Evolutionary conservation across 1,140 invertebrate genomes (phyloP), one percentile per base, ranked within the genome.

Genomic region (Gonatopus flavifemur): DNA sequence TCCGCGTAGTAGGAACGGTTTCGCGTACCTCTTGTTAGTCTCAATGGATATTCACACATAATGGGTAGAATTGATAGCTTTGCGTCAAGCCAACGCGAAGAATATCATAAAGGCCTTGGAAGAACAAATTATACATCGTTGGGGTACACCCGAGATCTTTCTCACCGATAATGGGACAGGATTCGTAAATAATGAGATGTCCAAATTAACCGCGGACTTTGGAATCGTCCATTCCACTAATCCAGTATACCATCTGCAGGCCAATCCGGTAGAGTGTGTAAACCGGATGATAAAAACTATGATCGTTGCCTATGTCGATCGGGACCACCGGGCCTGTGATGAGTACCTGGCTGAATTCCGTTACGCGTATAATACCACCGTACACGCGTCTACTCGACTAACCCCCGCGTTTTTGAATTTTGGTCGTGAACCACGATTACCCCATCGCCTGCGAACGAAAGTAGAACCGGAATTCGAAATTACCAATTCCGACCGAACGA

Each of bases 141-240:
- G 68, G 45, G 71, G 70, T n/a, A 44, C 62, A 12, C 72, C 72
- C 3, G 37, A 55, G 32, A 61, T 57, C 1, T 41, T 75, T 2
- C 39, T 74, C 0, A 55, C 68, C 22, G 77, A 82, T 46, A 75
- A 77, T 47, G 79, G 74, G 1, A 59, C 53, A 10, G 73, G 80
- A 45, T 81, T 80, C 45, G 57, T 51, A 24, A 64, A 67, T 20
- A 40, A 39, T 18, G 16, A 44, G 48, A 2, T 57, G 32, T 9
- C 58, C 55, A 42, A 46, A 45, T 8, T n/a, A n/a, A 7, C n/a
- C 7, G n/a, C 28, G 7, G n/a, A 7, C 28, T 55, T 5, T 56
- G 33, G 37, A n/a, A 57, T 60, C n/a, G 10, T 25, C 16, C 41
- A 63, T 16, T 46, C 49, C 9, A 66, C 57, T 28, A 72, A 59